Evolutionary conservation across 2,797 vertebrate genomes (phyloP).

Genomic region (Peromyscus nudipes): DNA sequence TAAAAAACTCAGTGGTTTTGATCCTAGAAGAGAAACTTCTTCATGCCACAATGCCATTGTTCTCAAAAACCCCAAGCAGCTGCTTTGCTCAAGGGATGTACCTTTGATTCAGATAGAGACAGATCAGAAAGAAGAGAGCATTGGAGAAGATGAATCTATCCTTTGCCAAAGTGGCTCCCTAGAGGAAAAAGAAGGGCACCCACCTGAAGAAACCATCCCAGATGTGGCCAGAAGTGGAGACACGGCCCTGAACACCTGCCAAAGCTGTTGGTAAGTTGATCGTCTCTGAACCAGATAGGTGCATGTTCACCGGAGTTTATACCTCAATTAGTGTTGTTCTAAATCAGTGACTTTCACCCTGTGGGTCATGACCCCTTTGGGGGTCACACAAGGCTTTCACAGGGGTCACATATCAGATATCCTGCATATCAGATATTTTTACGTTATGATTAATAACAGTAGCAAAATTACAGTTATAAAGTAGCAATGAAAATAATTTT

Average conservation of each 20-base stretch:
- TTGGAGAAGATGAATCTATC: constrained; percentile 79
- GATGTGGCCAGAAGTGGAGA: constrained; percentile 83
- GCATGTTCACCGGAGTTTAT: background rate
- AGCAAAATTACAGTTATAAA: background rate
- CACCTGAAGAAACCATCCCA: constrained; percentile 83
- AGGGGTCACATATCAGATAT: background rate
- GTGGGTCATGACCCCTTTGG: background rate
- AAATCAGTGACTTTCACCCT: background rate
- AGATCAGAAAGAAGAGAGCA: constrained; percentile 92
- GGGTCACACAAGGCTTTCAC: background rate
- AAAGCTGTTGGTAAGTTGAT: constrained; percentile 89
- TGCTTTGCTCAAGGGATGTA: constrained; percentile 92
- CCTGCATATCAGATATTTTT: background rate
- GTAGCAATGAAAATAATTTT: background rate
- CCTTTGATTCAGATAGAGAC: constrained; percentile 98
- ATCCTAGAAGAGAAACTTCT: constrained; percentile 85
- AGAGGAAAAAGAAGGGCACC: constrained; percentile 69
- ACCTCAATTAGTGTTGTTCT: background rate
- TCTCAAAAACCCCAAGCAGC: constrained; percentile 59
- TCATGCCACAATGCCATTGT: constrained; percentile 76
- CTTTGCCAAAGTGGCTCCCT: constrained; percentile 5
- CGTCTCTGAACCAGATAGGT: background rate
- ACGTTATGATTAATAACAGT: background rate
- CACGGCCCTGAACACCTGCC: constrained; percentile 76
- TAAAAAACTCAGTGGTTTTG: constrained; percentile 83